Evolutionary conservation across 2,113 vertebrate species (phyloP).

Genomic region (Silurus meridionalis): DNA sequence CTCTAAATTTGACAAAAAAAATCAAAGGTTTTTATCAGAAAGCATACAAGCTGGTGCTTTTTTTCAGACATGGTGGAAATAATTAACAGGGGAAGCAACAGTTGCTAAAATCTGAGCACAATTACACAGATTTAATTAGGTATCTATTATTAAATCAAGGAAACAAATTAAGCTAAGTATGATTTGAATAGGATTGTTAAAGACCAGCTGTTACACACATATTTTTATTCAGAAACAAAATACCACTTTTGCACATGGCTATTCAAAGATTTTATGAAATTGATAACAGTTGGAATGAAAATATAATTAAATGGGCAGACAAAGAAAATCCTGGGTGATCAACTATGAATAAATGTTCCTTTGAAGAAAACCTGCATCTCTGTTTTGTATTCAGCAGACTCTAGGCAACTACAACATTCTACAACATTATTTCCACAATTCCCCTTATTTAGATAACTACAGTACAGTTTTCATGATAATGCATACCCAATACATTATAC

Average conservation of each 20-base stretch:
- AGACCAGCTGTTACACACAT: conserved; percentile 25
- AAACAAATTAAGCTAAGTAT: neutral
- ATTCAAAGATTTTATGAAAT: conserved; percentile 36
- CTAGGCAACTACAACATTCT: neutral
- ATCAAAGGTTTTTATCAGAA: neutral
- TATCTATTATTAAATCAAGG: neutral
- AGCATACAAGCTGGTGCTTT: neutral
- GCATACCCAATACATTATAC: neutral
- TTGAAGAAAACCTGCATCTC: neutral
- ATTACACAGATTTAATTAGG: conserved; percentile 17
- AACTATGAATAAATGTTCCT: conserved; percentile 42
- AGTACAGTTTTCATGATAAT: neutral
- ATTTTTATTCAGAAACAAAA: conserved; percentile 40
- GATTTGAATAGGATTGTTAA: conserved; percentile 1
- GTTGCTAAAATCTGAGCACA: conserved; percentile 8
- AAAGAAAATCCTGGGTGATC: conserved; percentile 40
- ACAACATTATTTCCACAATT: neutral
- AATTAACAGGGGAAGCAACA: conserved; percentile 11
- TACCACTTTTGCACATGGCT: conserved; percentile 40
- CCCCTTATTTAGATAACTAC: neutral
- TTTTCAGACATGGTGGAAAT: conserved; percentile 10
- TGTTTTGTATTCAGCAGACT: neutral
- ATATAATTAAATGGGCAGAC: conserved; percentile 23
- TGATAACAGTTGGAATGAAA: conserved; percentile 40
- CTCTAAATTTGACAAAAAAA: neutral